Evolutionary conservation across 2,797 vertebrate genomes (phyloP), one percentile per base, ranked within the genome.

Genomic region (Coilia nasus): DNA sequence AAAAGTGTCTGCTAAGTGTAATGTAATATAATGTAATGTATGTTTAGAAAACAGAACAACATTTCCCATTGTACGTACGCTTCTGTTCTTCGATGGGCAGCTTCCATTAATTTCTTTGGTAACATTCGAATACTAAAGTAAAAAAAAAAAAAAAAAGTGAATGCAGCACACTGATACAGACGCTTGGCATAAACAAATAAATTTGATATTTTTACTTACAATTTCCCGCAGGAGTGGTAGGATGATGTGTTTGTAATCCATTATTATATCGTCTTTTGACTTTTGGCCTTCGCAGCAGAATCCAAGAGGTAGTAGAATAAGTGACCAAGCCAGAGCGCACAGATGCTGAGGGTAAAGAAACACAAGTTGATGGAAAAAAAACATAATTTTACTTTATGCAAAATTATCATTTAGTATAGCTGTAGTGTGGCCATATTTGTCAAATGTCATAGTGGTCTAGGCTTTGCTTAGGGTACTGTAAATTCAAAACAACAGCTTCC

Each of bases 281-380:
- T 6, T 87, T 71, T 12, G 60, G 44, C 47, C 90, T 87, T 86
- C 59, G 84, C 95, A 95, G 90, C 93, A 92, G 84, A 92, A 90
- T 82, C 91, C 91, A 44, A 92, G 88, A 92, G 94, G 93, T 88
- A 95, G 93, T 88, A 94, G 89, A 71, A 95, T 91, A 83, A 95
- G 93, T 88, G 87, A 91, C 90, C 95, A 91, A 87, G 95, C 86
- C 93, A 89, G 92, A 86, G 91, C 91, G 88, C 92, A 90, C 82
- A 95, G 92, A 96, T 92, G 90, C 95, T 96, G 89, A 82, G 82
- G 81, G 89, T 19, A 35, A 78, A 78, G 6, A 25, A 41, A 78
- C 14, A 78, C 4, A 9, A 78, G 44, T 7, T 15, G 1, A 41
- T 78, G 21, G 1, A 11, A 15, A 17, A 17, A 15, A 17, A 15